Base-by-base conservation (phyloP, 2,113 vertebrate species). In the Saguinus imperator region DNA sequence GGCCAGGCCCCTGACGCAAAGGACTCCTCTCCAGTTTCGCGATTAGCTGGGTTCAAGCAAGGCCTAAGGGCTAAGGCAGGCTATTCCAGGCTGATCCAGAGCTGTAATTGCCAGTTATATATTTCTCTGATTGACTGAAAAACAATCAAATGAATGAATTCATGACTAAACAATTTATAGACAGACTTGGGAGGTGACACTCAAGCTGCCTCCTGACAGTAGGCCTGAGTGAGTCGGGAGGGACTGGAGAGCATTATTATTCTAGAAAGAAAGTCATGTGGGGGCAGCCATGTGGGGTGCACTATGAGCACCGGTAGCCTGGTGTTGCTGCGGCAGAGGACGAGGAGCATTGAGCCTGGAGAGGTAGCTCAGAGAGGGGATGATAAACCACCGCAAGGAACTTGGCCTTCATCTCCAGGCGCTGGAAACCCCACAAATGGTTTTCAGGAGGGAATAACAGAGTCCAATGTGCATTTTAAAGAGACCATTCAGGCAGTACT, bases 401-500 rank as follows among this genome's bases (percentile, higher is more conserved):
- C 40, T 83, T 70, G 94, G 86, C 52, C 79, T 93, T 92, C 35
- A 7, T 52, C 55, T 80, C 92, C 48, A 88, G 87, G 57, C 1
- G 0, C 21, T 90, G 76, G 68, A 90, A 95, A 37, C 40, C 40
- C 37, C 91, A 37, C 92, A 89, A 86, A 89, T 52, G 0, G 11
- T 83, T 96, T 58, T 72, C 73, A 77, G 77, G 90, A 94, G 75
- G 55, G 48, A 93, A 87, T 80, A 66, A 73, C 40, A 75, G 29
- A 92, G 80, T 75, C 70, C 93, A 52, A 6, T n/a, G 58, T 87
- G 83, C 70, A 89, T 87, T 66, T 85, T 95, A 81, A 93, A 93
- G 77, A 91, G 58, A 66, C 48, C 40, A 29, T 85, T 57, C 94
- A 52, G 90, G 84, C 66, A 18, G 57, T 45, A 83, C 27, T 87